These are phyloP conservation scores for Dipodomys merriami DNA, from an alignment of 2,113 vertebrate genomes.

Conservation along the genomic window DNA sequence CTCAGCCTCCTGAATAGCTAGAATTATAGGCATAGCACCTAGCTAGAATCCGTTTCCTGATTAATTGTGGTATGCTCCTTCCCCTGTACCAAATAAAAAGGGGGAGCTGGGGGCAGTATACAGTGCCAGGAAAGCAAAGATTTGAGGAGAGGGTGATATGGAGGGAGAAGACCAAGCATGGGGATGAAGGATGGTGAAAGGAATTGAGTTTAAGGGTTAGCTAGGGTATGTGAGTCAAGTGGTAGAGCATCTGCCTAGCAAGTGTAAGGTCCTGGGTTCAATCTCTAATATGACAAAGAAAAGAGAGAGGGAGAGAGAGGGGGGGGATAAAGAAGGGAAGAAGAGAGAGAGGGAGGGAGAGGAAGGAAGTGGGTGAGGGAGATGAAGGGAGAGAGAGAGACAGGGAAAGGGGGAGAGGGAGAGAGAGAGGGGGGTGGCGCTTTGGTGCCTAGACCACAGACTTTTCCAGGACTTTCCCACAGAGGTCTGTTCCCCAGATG, in stretches of 20 bases:
- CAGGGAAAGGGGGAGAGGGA: background rate
- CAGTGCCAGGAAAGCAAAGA: background rate
- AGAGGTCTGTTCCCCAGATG: background rate
- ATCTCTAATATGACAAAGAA: too few relatives aligned
- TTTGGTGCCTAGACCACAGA: background rate
- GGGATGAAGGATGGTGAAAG: background rate
- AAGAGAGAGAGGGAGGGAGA: too few relatives aligned
- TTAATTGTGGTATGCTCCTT: slow-evolving; percentile 3
- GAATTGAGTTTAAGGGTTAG: too few relatives aligned
- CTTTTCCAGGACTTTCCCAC: background rate
- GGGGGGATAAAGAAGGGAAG: too few relatives aligned
- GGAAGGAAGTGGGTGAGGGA: too few relatives aligned
- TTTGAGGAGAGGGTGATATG: background rate
- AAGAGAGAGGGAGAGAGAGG: too few relatives aligned
- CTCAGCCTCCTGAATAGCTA: too few relatives aligned
- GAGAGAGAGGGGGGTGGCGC: background rate
- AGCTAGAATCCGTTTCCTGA: background rate
- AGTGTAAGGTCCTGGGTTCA: too few relatives aligned
- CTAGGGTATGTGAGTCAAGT: too few relatives aligned
- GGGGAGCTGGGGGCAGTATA: background rate
- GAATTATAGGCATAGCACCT: too few relatives aligned
- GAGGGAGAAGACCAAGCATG: background rate
- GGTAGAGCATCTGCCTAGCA: too few relatives aligned
- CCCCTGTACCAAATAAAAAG: slow-evolving; percentile 45
- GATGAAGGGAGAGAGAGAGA: too few relatives aligned